These are phyloP conservation scores for Ceratina australensis DNA, from an alignment of 1,140 invertebrate genomes.

Conservation along the genomic window DNA sequence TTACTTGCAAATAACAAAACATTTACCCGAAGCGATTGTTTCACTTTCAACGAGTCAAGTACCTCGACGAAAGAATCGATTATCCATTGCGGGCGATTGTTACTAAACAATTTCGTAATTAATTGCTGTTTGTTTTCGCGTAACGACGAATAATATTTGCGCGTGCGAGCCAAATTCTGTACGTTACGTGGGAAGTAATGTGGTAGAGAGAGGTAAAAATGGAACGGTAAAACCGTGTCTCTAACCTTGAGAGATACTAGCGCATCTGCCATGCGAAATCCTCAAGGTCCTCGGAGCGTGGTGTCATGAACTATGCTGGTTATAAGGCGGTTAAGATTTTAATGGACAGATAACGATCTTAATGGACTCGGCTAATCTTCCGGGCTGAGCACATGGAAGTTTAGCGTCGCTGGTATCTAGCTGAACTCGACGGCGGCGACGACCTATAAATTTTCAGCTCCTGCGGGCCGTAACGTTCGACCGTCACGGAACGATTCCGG, in stretches of 20 bases:
- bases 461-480: slow-evolving; percentile 4
- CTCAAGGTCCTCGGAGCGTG: not conserved
- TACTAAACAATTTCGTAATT: too few species aligned
- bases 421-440: slow-evolving; percentile 8
- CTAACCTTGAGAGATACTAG: not conserved
- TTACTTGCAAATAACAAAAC: not conserved
- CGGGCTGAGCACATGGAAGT: slow-evolving; percentile 8
- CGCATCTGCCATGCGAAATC: not conserved
- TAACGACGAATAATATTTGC: too few species aligned
- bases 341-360: slow-evolving; percentile 36
- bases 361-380: slow-evolving; percentile 34
- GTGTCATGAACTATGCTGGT: not conserved
- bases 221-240: too few species aligned
- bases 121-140: too few species aligned
- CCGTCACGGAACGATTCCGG: slow-evolving; percentile 24
- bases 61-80: not conserved
- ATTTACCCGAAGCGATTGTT: not conserved
- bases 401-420: slow-evolving; percentile 19
- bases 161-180: too few species aligned
- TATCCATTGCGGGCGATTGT: not conserved
- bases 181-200: too few species aligned
- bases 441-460: slow-evolving; percentile 40
- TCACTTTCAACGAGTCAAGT: not conserved
- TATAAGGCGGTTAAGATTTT: slow-evolving; percentile 34
- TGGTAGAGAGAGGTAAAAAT: too few species aligned